Evolutionary conservation across 30 jellyfish, hydroid and myxozoan species (phyloP).

Genomic region (Pseudorhiza aurosa): DNA sequence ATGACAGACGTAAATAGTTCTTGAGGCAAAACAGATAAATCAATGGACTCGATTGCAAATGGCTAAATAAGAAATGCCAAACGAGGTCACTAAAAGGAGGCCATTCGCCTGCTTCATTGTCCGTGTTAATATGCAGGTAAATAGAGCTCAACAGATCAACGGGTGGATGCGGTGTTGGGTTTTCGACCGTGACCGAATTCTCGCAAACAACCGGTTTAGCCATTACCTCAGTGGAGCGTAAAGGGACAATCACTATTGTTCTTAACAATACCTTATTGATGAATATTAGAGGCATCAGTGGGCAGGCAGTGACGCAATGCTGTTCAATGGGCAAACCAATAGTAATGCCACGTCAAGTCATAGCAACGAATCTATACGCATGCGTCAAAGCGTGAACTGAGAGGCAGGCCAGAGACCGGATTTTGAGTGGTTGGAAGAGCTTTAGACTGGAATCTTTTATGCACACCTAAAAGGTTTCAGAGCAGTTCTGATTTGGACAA

Average conservation of each 20-base stretch:
- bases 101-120: slow-evolving; percentile 33
- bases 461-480: slow-evolving; percentile 15
- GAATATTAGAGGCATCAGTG: slow-evolving; percentile 52
- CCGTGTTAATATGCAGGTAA: slow-evolving; percentile 44
- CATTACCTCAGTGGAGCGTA: slow-evolving; percentile 86
- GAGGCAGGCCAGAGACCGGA: slow-evolving; percentile 32
- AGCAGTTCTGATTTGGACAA: not conserved
- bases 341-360: slow-evolving; percentile 83
- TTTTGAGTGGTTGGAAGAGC: slow-evolving; percentile 26
- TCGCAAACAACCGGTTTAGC: slow-evolving; percentile 56
- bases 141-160: slow-evolving; percentile 75
- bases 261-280: slow-evolving; percentile 37
- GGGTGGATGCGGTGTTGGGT: slow-evolving; percentile 57
- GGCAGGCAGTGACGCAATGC: slow-evolving; percentile 89
- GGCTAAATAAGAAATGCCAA: slow-evolving; percentile 36
- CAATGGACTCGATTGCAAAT: slow-evolving; percentile 53
- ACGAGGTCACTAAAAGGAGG: slow-evolving; percentile 59
- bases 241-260: slow-evolving; percentile 68
- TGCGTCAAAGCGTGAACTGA: slow-evolving; percentile 64
- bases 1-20: slow-evolving; percentile 14
- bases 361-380: slow-evolving; percentile 80
- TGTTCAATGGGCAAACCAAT: slow-evolving; percentile 85
- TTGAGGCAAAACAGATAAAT: not conserved
- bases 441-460: slow-evolving; percentile 48
- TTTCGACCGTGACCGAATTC: slow-evolving; percentile 71